phyloP scores from a whole-genome alignment of 2,888 invertebrate species.

The Leucozona laternaria region DNA sequence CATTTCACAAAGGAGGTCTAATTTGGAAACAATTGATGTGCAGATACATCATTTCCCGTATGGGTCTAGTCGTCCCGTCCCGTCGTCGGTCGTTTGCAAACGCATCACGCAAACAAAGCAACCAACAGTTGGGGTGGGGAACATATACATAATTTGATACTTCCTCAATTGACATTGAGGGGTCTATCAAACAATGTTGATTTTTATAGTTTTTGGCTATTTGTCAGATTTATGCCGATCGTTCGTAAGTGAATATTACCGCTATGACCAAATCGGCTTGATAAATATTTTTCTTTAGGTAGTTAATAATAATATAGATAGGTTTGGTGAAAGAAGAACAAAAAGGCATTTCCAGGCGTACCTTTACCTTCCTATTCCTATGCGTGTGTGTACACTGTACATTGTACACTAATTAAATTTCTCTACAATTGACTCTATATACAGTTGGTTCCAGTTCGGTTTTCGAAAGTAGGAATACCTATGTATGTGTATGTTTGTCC shows the following conservation, averaged over 20 bases:
- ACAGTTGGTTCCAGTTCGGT: conserved; percentile 11
- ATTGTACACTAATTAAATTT: conserved; percentile 25
- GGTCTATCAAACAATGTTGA: conserved; percentile 59
- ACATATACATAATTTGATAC: conserved; percentile 81
- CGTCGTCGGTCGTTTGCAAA: conserved; percentile 14
- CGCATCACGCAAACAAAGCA: conserved; percentile 33
- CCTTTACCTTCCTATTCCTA: neutral
- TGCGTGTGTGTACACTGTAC: neutral
- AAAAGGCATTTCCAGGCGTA: conserved; percentile 39
- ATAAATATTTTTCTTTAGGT: conserved; percentile 45
- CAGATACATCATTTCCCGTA: conserved; percentile 46
- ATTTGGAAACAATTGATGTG: conserved; percentile 70
- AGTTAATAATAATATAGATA: conserved; percentile 33
- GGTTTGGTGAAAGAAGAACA: conserved; percentile 35
- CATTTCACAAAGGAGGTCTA: conserved; percentile 52
- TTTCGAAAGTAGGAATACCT: conserved; percentile 49
- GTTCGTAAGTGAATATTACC: conserved; percentile 36
- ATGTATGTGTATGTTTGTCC: conserved; percentile 17
- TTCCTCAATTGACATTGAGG: conserved; percentile 81
- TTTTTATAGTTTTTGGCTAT: conserved; percentile 20
- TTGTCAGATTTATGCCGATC: conserved; percentile 50
- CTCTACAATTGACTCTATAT: conserved; percentile 32
- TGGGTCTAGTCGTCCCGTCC: conserved; percentile 48
- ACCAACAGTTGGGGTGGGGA: conserved; percentile 42
- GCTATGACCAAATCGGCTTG: conserved; percentile 25